phyloP scores from a whole-genome alignment of 2,113 vertebrate genomes.

The Egretta garzetta region DNA sequence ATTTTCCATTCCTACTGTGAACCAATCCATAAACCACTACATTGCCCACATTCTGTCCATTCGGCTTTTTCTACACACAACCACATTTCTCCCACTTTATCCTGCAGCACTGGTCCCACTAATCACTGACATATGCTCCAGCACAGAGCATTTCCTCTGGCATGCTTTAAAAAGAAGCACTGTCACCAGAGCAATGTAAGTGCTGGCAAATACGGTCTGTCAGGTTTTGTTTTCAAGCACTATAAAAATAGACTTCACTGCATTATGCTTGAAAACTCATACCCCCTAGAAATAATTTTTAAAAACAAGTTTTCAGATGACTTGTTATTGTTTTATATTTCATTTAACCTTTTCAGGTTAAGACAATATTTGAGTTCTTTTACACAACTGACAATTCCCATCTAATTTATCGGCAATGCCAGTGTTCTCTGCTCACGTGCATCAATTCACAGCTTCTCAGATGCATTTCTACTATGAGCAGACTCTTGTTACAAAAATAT shows the following conservation, averaged over 20 bases:
- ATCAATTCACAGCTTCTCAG: background rate
- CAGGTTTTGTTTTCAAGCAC: constrained; percentile 54
- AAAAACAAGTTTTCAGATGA: constrained; percentile 42
- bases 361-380: constrained; percentile 3
- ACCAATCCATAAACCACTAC: background rate
- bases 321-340: constrained; percentile 57
- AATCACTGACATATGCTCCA: constrained; percentile 39
- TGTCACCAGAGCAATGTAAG: constrained; percentile 16
- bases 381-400: background rate
- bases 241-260: constrained; percentile 63
- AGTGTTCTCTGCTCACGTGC: background rate
- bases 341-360: constrained; percentile 10
- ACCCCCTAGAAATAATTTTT: constrained; percentile 50
- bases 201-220: constrained; percentile 59
- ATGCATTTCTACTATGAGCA: background rate
- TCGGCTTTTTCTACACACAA: constrained; percentile 20
- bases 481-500: background rate
- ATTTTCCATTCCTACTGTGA: background rate
- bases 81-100: background rate
- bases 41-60: background rate
- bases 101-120: constrained; percentile 20
- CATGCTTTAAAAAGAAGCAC: constrained; percentile 29
- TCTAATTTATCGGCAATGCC: background rate
- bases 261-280: constrained; percentile 40
- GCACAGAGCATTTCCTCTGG: constrained; percentile 31